phyloP scores from a whole-genome alignment of 2,113 vertebrate species.

The Rhabdornis inornatus region DNA sequence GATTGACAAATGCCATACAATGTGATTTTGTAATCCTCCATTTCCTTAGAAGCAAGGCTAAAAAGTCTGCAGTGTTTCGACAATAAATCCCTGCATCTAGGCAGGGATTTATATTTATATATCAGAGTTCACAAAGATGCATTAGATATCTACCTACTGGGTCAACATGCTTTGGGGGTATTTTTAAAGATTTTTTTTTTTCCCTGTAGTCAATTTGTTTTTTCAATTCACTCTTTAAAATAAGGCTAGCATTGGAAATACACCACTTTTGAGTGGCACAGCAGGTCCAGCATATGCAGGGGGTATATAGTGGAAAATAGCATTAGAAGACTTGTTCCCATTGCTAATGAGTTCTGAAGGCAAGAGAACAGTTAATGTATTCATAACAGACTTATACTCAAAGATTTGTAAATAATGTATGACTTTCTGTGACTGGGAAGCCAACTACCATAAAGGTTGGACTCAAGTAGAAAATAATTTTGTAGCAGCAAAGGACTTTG shows the following conservation, averaged over 20 bases:
- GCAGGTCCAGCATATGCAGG: slow-evolving; percentile 23
- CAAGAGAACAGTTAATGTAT: slow-evolving; percentile 45
- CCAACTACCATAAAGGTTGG: background rate
- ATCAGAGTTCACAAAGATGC: background rate
- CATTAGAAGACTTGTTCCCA: slow-evolving; percentile 42
- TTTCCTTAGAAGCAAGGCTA: background rate
- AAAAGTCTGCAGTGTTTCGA: background rate
- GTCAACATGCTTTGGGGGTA: background rate
- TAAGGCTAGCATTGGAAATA: background rate
- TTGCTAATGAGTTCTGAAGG: slow-evolving; percentile 46
- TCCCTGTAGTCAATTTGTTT: background rate
- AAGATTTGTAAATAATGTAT: slow-evolving; percentile 58
- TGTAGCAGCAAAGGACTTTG: background rate
- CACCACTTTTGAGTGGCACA: background rate
- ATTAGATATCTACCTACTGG: background rate
- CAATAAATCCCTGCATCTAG: background rate
- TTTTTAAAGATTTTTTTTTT: background rate
- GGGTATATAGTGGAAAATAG: slow-evolving; percentile 27
- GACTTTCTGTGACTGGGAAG: slow-evolving; percentile 22
- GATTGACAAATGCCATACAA: background rate
- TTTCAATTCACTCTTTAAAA: background rate
- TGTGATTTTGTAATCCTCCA: background rate
- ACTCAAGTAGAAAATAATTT: slow-evolving; percentile 29
- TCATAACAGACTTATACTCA: slow-evolving; percentile 2
- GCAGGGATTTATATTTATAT: background rate